Evolutionary conservation across 1,140 invertebrate species (phyloP).

Genomic region (Ephestia elutella): DNA sequence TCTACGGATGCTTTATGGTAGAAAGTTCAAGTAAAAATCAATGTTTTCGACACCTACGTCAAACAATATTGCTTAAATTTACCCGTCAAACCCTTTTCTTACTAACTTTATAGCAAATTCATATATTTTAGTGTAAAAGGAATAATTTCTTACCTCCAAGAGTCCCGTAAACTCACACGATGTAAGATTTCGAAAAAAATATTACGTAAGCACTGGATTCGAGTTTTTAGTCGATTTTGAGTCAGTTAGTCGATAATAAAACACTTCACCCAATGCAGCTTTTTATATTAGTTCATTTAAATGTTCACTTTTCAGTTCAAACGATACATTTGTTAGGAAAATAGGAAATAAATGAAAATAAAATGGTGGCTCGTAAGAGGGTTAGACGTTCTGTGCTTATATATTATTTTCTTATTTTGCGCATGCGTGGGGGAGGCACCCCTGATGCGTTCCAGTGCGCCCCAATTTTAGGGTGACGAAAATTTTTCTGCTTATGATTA

Average conservation of each 20-base stretch:
- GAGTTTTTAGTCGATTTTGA: not conserved
- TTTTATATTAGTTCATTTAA: not conserved
- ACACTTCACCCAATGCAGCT: not conserved
- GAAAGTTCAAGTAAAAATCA: slow-evolving; percentile 20
- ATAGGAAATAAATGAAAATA: slow-evolving; percentile 53
- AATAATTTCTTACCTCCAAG: slow-evolving; percentile 32
- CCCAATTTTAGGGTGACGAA: not conserved
- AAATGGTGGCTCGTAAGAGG: slow-evolving; percentile 50
- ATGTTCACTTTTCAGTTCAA: not conserved
- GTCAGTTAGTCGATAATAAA: not conserved
- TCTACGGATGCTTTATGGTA: slow-evolving; percentile 11
- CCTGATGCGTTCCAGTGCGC: not conserved
- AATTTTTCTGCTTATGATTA: not conserved
- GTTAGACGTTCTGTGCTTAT: slow-evolving; percentile 24
- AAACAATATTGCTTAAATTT: slow-evolving; percentile 1
- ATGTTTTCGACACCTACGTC: slow-evolving; percentile 4
- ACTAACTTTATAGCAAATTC: not conserved
- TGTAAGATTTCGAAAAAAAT: slow-evolving; percentile 30
- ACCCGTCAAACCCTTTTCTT: not conserved
- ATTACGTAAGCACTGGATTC: slow-evolving; percentile 49
- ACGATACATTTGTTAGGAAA: slow-evolving; percentile 21
- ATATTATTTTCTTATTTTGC: slow-evolving; percentile 15
- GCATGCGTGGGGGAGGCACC: slow-evolving; percentile 36
- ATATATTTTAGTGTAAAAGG: slow-evolving; percentile 9
- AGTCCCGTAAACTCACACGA: slow-evolving; percentile 31